Evolutionary conservation across 2,797 vertebrate genomes (phyloP).

Genomic region (Lophotriccus pileatus): DNA sequence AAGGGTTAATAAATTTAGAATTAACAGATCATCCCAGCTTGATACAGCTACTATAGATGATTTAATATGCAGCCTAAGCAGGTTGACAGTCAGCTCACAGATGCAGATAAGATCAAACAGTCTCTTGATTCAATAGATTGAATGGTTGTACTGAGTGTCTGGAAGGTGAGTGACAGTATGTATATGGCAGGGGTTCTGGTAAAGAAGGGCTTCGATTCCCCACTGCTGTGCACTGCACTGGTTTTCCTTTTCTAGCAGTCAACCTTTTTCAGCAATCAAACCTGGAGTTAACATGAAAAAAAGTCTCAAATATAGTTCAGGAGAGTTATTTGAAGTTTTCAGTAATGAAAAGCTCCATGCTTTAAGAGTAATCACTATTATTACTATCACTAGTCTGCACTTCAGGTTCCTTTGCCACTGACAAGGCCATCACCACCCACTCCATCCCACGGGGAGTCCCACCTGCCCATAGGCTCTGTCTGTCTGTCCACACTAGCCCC

Average conservation of each 20-base stretch:
- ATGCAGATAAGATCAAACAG: slow-evolving; percentile 84
- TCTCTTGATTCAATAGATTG: slow-evolving; percentile 79
- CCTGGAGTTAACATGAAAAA: slow-evolving; percentile 9
- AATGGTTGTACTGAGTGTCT: slow-evolving; percentile 79
- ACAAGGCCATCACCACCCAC: not conserved
- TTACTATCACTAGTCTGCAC: slow-evolving; percentile 18
- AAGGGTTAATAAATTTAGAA: slow-evolving; percentile 87
- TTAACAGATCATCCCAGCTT: slow-evolving; percentile 84
- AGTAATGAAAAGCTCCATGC: slow-evolving; percentile 28
- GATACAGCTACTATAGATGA: slow-evolving; percentile 81
- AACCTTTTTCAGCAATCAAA: slow-evolving; percentile 59
- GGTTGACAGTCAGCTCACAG: slow-evolving; percentile 83
- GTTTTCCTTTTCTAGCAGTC: slow-evolving; percentile 66
- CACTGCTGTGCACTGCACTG: slow-evolving; percentile 60
- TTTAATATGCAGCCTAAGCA: slow-evolving; percentile 82
- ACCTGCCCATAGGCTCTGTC: not conserved
- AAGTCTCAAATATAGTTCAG: slow-evolving; percentile 33
- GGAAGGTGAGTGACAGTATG: slow-evolving; percentile 76
- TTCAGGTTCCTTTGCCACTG: not conserved
- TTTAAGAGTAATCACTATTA: slow-evolving; percentile 58
- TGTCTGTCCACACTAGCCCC: not conserved
- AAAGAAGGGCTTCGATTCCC: slow-evolving; percentile 63
- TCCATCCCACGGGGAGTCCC: not conserved
- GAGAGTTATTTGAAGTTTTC: slow-evolving; percentile 67
- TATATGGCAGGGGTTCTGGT: slow-evolving; percentile 68